phyloP scores from a whole-genome alignment of 2,888 invertebrate genomes.

The Acrocera orbiculus region DNA sequence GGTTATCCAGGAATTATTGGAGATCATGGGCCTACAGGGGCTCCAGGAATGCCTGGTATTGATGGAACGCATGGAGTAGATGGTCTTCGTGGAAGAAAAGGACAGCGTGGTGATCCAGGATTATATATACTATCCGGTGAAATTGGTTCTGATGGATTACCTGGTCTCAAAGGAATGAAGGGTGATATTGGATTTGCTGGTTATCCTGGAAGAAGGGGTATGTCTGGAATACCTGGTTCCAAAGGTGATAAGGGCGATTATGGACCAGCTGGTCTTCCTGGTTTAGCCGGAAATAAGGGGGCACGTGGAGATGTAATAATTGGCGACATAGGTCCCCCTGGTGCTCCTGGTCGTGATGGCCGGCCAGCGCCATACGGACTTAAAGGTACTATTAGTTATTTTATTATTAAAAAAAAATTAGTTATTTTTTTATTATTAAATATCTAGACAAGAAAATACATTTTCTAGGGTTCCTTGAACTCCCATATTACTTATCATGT shows the following conservation, averaged over 20 bases:
- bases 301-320: constrained; percentile 26
- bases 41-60: constrained; percentile 36
- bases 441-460: too few species aligned
- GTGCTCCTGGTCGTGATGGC: constrained; percentile 30
- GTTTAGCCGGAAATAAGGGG: constrained; percentile 37
- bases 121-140: constrained; percentile 27
- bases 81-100: constrained; percentile 29
- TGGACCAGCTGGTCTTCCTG: constrained; percentile 39
- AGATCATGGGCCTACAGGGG: constrained; percentile 43
- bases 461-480: too few species aligned
- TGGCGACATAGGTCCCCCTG: constrained; percentile 26
- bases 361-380: constrained; percentile 23
- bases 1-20: constrained; percentile 51
- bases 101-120: constrained; percentile 31
- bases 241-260: constrained; percentile 38
- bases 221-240: constrained; percentile 35
- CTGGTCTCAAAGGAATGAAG: constrained; percentile 29
- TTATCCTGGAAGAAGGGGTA: constrained; percentile 31
- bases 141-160: constrained; percentile 26
- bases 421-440: too few species aligned
- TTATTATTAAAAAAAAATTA: too few species aligned
- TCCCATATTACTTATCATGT: too few species aligned
- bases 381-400: too few species aligned
- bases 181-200: constrained; percentile 38
- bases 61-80: constrained; percentile 29